Conservation (phyloP, 2,797 vertebrate species). For the Typhlichthys eigenmanni region DNA sequence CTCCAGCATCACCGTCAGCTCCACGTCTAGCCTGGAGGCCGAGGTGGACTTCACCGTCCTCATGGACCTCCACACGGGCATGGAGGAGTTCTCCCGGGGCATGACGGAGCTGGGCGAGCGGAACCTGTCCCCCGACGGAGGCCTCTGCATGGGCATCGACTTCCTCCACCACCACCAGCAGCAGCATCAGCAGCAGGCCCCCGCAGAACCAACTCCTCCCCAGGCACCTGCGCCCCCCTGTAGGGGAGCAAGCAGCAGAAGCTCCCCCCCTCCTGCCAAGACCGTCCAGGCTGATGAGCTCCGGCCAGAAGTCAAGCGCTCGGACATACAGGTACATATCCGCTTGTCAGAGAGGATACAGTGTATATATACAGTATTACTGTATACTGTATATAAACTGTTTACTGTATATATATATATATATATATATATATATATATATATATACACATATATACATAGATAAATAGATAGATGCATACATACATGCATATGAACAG, state of each 20-base stretch:
- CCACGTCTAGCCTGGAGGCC: conserved; percentile 95
- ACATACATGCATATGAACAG: no score
- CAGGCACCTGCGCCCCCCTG: conserved; percentile 44
- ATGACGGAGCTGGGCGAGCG: conserved; percentile 78
- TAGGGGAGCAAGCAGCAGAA: conserved; percentile 55
- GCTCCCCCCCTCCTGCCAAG: conserved; percentile 53
- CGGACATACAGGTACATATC: conserved; percentile 61
- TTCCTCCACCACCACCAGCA: conserved; percentile 41
- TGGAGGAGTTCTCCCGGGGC: conserved; percentile 93
- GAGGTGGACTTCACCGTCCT: conserved; percentile 98
- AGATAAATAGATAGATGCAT: no score
- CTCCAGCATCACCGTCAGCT: conserved; percentile 97
- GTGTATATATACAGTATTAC: no score
- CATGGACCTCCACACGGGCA: conserved; percentile 92
- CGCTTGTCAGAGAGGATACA: background rate
- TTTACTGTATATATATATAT: no score
- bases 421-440: no score
- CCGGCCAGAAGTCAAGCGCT: conserved; percentile 60
- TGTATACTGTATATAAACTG: no score
- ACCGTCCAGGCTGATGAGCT: conserved; percentile 55
- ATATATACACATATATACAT: no score
- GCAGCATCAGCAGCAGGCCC: conserved; percentile 59
- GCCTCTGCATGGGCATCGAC: conserved; percentile 84
- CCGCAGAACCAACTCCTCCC: conserved; percentile 49
- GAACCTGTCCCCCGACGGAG: conserved; percentile 84